Percentiles rank a stretch among this genome's conserved stretches.
These are phyloP conservation scores for Oostethus manadensis DNA, from an alignment of 2,113 vertebrate species.

Conservation along the genomic window DNA sequence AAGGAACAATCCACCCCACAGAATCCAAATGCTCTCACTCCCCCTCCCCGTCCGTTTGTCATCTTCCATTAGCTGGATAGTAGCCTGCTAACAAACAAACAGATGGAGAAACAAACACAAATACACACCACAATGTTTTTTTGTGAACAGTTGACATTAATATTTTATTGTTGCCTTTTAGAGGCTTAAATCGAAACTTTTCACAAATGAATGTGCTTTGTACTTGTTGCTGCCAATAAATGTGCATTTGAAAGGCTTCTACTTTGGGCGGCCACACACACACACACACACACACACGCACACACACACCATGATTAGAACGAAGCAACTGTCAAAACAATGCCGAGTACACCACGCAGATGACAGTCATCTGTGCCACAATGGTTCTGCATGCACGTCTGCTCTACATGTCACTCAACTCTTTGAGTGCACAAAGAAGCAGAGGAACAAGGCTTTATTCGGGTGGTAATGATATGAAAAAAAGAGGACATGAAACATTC, in stretches of 20 bases:
- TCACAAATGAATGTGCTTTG: too few species aligned
- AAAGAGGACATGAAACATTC: slow-evolving; percentile 25
- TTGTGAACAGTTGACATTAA: too few species aligned
- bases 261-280: slow-evolving; percentile 30
- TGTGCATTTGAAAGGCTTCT: slow-evolving; percentile 47
- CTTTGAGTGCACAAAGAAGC: not conserved
- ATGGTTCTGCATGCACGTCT: slow-evolving; percentile 31
- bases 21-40: too few species aligned
- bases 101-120: slow-evolving; percentile 9
- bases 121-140: not conserved
- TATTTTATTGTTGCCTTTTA: too few species aligned
- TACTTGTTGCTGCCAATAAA: slow-evolving; percentile 2
- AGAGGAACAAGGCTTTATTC: slow-evolving; percentile 11
- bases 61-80: too few species aligned
- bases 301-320: slow-evolving; percentile 37
- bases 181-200: not conserved
- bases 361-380: slow-evolving; percentile 37
- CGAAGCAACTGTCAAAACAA: slow-evolving; percentile 49
- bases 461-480: slow-evolving; percentile 20
- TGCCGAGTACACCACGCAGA: slow-evolving; percentile 34
- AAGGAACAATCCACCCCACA: too few species aligned
- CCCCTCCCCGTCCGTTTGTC: too few species aligned
- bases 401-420: slow-evolving; percentile 33
- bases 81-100: too few species aligned
- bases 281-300: slow-evolving; percentile 14